phyloP scores from a whole-genome alignment of 2,113 vertebrate genomes.

The Ciconia maguari region DNA sequence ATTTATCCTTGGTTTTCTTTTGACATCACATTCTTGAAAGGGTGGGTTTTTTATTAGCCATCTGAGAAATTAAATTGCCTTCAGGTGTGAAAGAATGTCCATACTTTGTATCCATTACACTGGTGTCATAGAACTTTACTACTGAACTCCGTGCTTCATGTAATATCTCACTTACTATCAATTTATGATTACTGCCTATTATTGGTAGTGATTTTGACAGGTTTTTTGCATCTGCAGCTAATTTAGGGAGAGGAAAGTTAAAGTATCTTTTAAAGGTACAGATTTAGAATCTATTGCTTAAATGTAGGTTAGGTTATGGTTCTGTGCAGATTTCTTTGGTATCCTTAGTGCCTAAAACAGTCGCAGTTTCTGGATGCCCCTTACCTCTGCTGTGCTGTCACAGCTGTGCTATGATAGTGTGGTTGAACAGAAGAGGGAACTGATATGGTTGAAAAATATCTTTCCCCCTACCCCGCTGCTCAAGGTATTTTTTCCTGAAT shows the following conservation, averaged over 20 bases:
- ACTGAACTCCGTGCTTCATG: background rate
- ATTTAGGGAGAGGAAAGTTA: background rate
- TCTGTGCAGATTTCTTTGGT: background rate
- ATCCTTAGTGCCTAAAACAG: background rate
- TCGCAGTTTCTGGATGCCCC: background rate
- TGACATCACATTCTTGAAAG: background rate
- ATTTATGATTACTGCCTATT: background rate
- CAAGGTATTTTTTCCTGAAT: background rate
- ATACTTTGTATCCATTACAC: background rate
- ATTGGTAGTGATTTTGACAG: background rate
- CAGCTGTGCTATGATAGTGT: background rate
- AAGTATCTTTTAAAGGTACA: background rate
- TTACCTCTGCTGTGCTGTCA: background rate
- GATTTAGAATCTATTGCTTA: background rate
- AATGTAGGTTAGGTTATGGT: background rate
- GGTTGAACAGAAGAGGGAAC: background rate
- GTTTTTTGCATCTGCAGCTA: background rate
- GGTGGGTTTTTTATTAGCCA: background rate
- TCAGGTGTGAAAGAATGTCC: background rate
- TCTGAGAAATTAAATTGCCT: background rate
- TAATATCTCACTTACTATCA: background rate
- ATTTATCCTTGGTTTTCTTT: background rate
- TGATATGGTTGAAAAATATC: background rate
- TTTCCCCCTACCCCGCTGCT: accelerated
- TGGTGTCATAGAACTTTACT: background rate